Base-by-base conservation (phyloP, 2,888 invertebrate genomes). In the Troides aeacus region DNA sequence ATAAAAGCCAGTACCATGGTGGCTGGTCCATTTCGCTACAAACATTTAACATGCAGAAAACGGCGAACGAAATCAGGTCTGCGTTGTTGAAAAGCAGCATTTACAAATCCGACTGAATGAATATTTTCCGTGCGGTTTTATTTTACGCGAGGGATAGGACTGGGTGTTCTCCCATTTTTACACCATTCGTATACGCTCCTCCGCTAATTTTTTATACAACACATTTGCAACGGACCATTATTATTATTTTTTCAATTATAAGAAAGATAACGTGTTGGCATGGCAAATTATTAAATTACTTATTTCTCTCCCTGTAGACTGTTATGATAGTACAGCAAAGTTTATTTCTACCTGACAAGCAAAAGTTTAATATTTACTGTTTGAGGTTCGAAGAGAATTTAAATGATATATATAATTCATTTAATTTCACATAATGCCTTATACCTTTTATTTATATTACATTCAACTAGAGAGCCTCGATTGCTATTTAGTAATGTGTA, bases 111-210 rank as follows among this genome's bases (percentile, higher is more conserved):
- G 23, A 64, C 23, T 69, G 64, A 68, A 68, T 68, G 64, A 57
- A 69, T 69, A 61, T 69, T 64, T 69, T 64, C 56, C 64, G 24
- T 64, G 61, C 24, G 69, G 60, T 69, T 69, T 69, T 61, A 61
- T 61, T 64, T 56, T 60, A 64, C 68, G 63, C 21, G 68, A 62
- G 10, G n/a, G 36, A 50, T 62, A 50, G 58, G 39, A 59, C 24
- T 30, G 50, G 53, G 59, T 18, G 63, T 59, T 59, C 36, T 21
- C 30, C 59, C 63, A 63, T 59, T 23, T 23, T 58, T 23, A 21
- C 21, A 21, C 23, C 23, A 58, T 58, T 58, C 57, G 4, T 23
- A 15, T 23, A 58, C 57, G n/a, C 24, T 2, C 3, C 23, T 23
- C 12, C 46, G 23, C 23, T 21, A 24, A 23, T 58, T 58, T 58